phyloP scores from a whole-genome alignment of 2,888 invertebrate species.

The Ophion costatus region DNA sequence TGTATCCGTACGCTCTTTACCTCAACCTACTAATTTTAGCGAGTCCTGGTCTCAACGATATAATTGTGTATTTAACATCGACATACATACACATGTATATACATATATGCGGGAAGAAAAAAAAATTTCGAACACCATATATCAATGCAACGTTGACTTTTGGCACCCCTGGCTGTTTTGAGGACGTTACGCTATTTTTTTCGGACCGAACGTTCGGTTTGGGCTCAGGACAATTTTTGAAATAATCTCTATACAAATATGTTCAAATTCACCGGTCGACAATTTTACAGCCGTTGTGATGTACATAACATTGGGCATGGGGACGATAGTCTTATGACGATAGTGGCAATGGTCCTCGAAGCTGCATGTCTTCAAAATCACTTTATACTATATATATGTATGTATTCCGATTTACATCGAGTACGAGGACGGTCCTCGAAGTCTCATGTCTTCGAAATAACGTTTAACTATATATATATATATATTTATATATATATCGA shows the following conservation, averaged over 20 bases:
- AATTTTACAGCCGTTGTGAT: background rate
- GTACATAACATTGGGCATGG: background rate
- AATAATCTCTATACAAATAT: too few relatives aligned
- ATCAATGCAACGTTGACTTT: background rate
- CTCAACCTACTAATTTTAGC: conserved; percentile 77
- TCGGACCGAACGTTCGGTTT: too few relatives aligned
- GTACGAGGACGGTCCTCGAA: too few relatives aligned
- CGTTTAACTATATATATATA: background rate
- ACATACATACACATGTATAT: background rate
- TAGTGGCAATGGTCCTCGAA: too few relatives aligned
- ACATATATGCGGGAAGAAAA: background rate
- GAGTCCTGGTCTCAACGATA: conserved; percentile 50
- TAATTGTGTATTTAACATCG: conserved; percentile 11
- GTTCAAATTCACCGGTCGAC: background rate
- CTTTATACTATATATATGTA: too few relatives aligned
- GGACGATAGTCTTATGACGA: background rate
- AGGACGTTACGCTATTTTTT: background rate
- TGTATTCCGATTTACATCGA: background rate
- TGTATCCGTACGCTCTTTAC: conserved; percentile 71
- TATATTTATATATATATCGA: too few relatives aligned
- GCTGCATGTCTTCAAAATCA: too few relatives aligned
- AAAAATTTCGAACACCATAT: background rate
- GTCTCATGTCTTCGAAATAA: background rate
- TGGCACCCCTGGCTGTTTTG: background rate
- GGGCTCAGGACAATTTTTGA: too few relatives aligned